Base-by-base conservation (phyloP, 2,797 vertebrate species). In the Chrosomus eos region DNA sequence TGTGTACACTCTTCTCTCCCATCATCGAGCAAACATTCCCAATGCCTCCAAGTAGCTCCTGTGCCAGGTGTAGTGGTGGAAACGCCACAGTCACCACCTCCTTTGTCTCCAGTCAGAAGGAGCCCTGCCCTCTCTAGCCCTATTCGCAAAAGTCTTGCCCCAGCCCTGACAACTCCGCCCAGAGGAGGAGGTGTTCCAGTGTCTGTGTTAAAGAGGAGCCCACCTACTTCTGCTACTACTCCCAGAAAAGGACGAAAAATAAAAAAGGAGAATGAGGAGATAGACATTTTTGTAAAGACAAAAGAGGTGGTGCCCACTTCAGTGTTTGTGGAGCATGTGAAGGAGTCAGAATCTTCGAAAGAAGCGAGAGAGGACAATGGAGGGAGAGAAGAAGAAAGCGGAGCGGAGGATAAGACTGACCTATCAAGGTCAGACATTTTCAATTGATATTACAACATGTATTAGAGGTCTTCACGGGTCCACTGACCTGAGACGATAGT, bases 191-290 rank as follows among this genome's bases (percentile, higher is more conserved):
- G 94, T 1, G 93, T 95, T 74, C 88, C 92, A 0, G 94, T 95
- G 83, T 95, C 95, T 0, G 92, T 95, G 11, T 68, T 95, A 40
- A 95, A 95, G 89, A 93, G 94, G 48, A 95, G 95, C 89, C 95
- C 93, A 0, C 91, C 94, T 1, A 92, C 92, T 7, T 90, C 92
- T 3, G 73, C 79, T 71, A 79, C 85, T 0, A 89, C 90, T 3
- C 86, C 91, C 43, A 93, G 85, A 72, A 95, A 93, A 85, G 93
- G 81, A 3, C 81, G 89, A 45, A 92, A 85, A 89, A 77, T 91
- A 28, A 95, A 93, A 89, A 93, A 90, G 48, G 94, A 94, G 43
- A 90, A 85, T 82, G 90, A 83, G 48, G 91, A 89, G 5, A 77
- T 55, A 1, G 80, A 91, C 8, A 91, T 94, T 5, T 90, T 92